Evolutionary conservation across 1,140 invertebrate species (phyloP).

Genomic region (Drosophila kohkoa): DNA sequence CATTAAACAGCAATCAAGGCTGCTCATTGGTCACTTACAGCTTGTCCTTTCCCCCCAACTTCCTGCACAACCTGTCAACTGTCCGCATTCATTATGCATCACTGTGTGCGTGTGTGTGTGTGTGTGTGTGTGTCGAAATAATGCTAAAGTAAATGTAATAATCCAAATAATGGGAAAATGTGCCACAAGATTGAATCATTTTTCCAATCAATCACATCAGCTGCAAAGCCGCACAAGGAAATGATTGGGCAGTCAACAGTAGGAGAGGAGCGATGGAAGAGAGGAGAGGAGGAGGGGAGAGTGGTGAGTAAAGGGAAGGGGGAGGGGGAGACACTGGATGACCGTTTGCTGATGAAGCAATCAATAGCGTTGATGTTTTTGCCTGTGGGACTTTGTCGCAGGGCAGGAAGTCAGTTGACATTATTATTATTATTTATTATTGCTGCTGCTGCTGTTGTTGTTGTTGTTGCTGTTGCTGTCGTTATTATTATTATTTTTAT

Average conservation of each 20-base stretch:
- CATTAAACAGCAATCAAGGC: background rate
- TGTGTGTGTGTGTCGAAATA: conserved; percentile 26
- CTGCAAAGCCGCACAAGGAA: conserved; percentile 48
- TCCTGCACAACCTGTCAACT: conserved; percentile 1
- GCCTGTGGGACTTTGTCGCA: conserved; percentile 13
- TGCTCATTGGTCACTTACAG: conserved; percentile 7
- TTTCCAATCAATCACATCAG: conserved; percentile 78
- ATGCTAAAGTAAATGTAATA: conserved; percentile 46
- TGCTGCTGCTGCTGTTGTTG: conserved; percentile 37
- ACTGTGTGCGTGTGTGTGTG: conserved; percentile 1
- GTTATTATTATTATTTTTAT: conserved; percentile 55
- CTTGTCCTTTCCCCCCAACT: no score
- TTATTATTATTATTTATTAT: no score
- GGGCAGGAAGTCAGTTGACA: conserved; percentile 55
- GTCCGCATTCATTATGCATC: conserved; percentile 18
- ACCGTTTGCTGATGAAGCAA: conserved; percentile 60
- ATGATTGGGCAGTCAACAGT: conserved; percentile 16
- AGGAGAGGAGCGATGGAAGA: background rate
- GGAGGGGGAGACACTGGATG: conserved; percentile 9
- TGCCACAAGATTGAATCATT: conserved; percentile 77
- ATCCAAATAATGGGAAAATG: conserved; percentile 52
- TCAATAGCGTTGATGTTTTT: conserved; percentile 69
- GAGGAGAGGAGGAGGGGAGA: background rate
- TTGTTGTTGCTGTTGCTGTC: conserved; percentile 36
- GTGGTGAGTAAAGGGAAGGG: background rate